A percentile compares a stretch with the other conserved stretches of the same genome.
Evolutionary conservation across 2,797 vertebrate species (phyloP).

Genomic region (Smutsia temminckii): DNA sequence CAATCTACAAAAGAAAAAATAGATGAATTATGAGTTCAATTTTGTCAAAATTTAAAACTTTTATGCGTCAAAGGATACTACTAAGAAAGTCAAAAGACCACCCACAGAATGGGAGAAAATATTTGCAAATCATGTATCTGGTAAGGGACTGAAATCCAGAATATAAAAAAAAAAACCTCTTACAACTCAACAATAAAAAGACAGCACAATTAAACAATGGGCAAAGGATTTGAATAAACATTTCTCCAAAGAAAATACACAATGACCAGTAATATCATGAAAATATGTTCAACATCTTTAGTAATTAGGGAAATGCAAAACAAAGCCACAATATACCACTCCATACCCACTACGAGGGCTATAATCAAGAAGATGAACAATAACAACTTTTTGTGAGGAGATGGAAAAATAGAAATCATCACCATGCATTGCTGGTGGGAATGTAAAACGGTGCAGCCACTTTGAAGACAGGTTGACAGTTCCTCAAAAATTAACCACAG

Average conservation of each 20-base stretch:
- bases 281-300: neutral
- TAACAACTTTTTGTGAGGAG: neutral
- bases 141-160: neutral
- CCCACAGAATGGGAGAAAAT: neutral
- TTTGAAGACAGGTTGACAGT: neutral
- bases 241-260: neutral
- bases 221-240: neutral
- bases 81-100: neutral
- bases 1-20: neutral
- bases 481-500: neutral
- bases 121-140: neutral
- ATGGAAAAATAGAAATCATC: neutral
- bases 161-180: neutral
- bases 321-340: neutral
- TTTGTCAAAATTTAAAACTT: neutral
- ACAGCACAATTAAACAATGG: neutral
- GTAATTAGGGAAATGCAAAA: neutral
- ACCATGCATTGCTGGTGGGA: neutral
- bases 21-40: neutral
- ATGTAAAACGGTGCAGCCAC: neutral
- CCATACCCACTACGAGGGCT: neutral
- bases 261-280: neutral
- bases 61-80: neutral
- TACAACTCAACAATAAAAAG: neutral
- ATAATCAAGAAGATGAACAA: neutral